Conservation (phyloP, 1,140 invertebrate genomes). For the Megathymus violae region DNA sequence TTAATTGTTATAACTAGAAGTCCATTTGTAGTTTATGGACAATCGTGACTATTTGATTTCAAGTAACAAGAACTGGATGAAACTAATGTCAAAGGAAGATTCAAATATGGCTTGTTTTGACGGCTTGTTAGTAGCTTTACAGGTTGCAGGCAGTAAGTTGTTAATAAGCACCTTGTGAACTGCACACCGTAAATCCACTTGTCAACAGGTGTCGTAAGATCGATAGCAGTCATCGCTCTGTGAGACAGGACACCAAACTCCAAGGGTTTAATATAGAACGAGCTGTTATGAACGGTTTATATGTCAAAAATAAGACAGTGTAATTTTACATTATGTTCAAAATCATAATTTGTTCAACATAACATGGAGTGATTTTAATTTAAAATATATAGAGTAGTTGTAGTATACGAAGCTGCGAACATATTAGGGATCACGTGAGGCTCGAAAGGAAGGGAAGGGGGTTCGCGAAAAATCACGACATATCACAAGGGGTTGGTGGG, state of each 20-base stretch:
- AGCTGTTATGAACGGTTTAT: neutral
- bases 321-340: neutral
- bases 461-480: too few relatives aligned
- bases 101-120: slow-evolving; percentile 2
- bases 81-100: neutral
- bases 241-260: neutral
- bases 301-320: neutral
- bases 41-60: neutral
- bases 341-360: too few relatives aligned
- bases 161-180: slow-evolving; percentile 12
- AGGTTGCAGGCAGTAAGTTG: neutral
- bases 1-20: neutral
- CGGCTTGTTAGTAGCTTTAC: slow-evolving; percentile 14
- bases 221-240: neutral
- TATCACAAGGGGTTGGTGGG: too few relatives aligned
- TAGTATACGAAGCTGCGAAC: too few relatives aligned
- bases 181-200: neutral
- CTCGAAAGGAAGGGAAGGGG: too few relatives aligned
- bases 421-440: too few relatives aligned
- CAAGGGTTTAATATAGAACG: neutral
- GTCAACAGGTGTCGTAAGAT: slow-evolving; percentile 1
- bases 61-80: neutral
- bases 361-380: too few relatives aligned
- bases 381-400: too few relatives aligned
- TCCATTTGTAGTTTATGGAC: too few relatives aligned